Evolutionary conservation across 2,888 invertebrate genomes (phyloP), one percentile per base, ranked within the genome.

Genomic region (Dicyrtomina minuta): DNA sequence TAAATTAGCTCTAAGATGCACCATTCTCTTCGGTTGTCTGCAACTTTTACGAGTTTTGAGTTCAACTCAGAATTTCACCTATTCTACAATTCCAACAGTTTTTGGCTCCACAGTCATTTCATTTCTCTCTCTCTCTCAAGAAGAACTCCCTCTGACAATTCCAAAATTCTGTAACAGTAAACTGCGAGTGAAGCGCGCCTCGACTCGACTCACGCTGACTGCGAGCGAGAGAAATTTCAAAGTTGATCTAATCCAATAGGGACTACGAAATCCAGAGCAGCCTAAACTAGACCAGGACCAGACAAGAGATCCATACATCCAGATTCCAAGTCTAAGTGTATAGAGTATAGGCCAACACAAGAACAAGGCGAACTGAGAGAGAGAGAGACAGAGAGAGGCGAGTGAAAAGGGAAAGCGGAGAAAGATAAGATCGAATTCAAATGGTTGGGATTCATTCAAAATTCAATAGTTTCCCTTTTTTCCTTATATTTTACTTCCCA

Each of bases 401-500:
- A 41, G 22, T 58, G 41, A 20, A 20, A 58, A 65, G 65, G 55
- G 65, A 56, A 33, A 51, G 65, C 55, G 65, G 43, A 53, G 64
- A 64, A 39, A 55, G 65, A 65, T 43, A 53, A 39, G 53, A 65
- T 65, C 65, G 55, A 65, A 65, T 65, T 65, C 65, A 65, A 65
- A 65, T 65, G 41, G 55, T 55, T 39, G 55, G 44, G 55, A 55
- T 65, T 64, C 55, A 53, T 55, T 65, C 65, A 53, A 65, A 65
- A 65, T 65, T 53, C 56, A 62, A 4, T 46, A 22, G 17, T 24
- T 20, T 26, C 49, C 43, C 22, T 39, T 60, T 39, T 22, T 60
- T 10, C 60, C 13, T 8, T 51, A 51, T n/a, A 56, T n/a, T 24
- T 15, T 20, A 22, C 39, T 33, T 6, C n/a, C 24, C 27, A 49